Evolutionary conservation across 2,797 vertebrate genomes (phyloP).

Genomic region (Hypotaenidia philippensis): DNA sequence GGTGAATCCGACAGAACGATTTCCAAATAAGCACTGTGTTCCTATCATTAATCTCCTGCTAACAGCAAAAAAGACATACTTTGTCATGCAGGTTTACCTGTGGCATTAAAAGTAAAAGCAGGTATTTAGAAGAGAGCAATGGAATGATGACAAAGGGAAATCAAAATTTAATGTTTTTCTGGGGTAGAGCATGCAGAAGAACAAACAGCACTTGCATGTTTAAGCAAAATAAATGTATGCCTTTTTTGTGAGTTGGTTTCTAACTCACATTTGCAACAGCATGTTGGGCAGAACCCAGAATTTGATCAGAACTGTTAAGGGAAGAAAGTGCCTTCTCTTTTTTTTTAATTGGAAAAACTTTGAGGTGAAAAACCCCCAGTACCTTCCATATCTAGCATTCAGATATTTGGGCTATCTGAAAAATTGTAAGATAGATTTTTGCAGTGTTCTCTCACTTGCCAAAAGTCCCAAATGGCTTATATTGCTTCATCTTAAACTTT

Average conservation of each 20-base stretch:
- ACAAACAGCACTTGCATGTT: not conserved
- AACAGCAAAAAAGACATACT: not conserved
- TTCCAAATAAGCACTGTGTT: not conserved
- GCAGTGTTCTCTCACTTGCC: not conserved
- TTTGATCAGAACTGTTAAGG: not conserved
- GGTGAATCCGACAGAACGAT: accelerated
- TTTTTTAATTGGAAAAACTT: not conserved
- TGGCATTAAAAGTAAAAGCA: not conserved
- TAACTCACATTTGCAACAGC: not conserved
- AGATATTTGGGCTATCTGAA: too few relatives aligned
- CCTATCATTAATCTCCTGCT: not conserved
- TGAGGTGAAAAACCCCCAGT: too few relatives aligned
- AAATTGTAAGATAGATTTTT: not conserved
- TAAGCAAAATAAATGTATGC: not conserved
- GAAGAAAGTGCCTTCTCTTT: not conserved
- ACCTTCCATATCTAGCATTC: too few relatives aligned
- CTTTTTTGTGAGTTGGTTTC: not conserved
- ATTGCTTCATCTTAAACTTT: not conserved
- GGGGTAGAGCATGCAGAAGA: not conserved
- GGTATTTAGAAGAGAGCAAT: not conserved
- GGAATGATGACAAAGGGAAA: not conserved
- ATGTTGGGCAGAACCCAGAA: not conserved
- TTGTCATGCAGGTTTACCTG: not conserved
- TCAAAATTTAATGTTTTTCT: accelerated
- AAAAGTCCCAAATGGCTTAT: not conserved